Percentiles rank a stretch among this genome's conserved stretches.
phyloP scores from a whole-genome alignment of 2,113 vertebrate species.

The Nipponia nippon region DNA sequence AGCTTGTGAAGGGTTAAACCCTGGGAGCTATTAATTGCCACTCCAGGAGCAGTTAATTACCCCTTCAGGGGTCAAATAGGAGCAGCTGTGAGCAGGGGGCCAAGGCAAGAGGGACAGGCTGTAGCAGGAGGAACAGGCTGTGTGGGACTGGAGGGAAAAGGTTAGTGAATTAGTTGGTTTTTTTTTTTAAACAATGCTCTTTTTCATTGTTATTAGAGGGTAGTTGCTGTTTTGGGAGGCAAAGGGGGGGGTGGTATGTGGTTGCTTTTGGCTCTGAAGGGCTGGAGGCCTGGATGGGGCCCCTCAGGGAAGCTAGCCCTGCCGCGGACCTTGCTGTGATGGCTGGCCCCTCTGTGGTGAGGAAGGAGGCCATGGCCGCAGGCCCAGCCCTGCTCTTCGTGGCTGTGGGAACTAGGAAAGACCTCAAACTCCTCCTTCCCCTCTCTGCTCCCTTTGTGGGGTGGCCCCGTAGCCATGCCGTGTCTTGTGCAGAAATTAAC shows the following conservation, averaged over 20 bases:
- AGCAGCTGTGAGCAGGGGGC: fast-evolving
- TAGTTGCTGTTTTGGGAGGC: fast-evolving
- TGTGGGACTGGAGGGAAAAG: not conserved
- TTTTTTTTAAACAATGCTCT: fast-evolving
- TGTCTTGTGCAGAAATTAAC: not conserved
- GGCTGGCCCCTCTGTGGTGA: fast-evolving
- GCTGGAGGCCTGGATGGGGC: fast-evolving
- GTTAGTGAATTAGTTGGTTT: not conserved
- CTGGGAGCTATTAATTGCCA: not conserved
- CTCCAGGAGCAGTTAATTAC: not conserved
- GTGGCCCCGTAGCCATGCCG: fast-evolving
- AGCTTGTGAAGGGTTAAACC: not conserved
- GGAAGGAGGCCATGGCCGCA: fast-evolving
- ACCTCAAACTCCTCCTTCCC: fast-evolving
- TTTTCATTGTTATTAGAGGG: fast-evolving
- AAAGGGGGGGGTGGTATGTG: not conserved
- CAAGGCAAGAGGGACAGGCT: fast-evolving
- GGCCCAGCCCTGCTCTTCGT: fast-evolving
- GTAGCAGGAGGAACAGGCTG: fast-evolving
- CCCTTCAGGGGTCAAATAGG: not conserved
- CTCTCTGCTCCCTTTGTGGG: not conserved
- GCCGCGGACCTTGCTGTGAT: fast-evolving
- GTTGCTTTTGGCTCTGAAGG: too few species aligned
- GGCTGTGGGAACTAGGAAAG: fast-evolving
- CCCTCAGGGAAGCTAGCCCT: fast-evolving